Evolutionary conservation across 2,888 invertebrate species (phyloP), one percentile per base, ranked within the genome.

Genomic region (Agrotis exclamationis): DNA sequence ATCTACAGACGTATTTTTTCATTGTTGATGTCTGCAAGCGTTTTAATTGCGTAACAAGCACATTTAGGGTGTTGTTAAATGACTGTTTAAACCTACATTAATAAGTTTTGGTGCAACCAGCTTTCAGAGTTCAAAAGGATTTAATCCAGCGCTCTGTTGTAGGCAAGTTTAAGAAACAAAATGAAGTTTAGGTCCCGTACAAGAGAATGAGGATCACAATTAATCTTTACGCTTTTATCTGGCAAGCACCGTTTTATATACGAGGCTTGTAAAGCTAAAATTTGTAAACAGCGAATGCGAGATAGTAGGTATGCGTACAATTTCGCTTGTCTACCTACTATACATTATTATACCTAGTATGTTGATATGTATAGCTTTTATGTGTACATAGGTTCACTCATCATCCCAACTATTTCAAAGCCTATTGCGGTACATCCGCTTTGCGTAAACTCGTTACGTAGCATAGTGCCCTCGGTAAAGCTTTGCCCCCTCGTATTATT

Each of bases 101-200:
- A 64, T 74, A 78, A 81, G 74, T 54, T 78, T 85, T 70, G 60
- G 71, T 84, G 67, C 77, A 75, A 76, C 74, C 70, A 80, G 80
- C 85, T 80, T 76, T 66, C 74, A 82, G 85, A 90, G 87, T 89
- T 93, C 79, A 86, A 87, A 87, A 86, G 88, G 87, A 87, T 88
- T 88, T 91, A 93, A 94, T 91, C 90, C 89, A 80, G 79, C 82
- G 88, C 91, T 91, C 90, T 90, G 87, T 90, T 88, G 87, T 87
- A 86, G 89, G 90, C 88, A 91, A 93, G 90, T 93, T 93, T 91
- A 90, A 93, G 93, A 93, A 93, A 93, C 91, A 89, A 93, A 94
- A 93, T 94, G 92, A 93, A 94, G 93, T 93, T 93, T 91, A 89
- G 90, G 90, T 92, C 89, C 89, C 88, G 87, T 88, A 91, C 91